Evolutionary conservation across 2,888 invertebrate species (phyloP), one percentile per base, ranked within the genome.

Genomic region (Lasioglossum marginatum): DNA sequence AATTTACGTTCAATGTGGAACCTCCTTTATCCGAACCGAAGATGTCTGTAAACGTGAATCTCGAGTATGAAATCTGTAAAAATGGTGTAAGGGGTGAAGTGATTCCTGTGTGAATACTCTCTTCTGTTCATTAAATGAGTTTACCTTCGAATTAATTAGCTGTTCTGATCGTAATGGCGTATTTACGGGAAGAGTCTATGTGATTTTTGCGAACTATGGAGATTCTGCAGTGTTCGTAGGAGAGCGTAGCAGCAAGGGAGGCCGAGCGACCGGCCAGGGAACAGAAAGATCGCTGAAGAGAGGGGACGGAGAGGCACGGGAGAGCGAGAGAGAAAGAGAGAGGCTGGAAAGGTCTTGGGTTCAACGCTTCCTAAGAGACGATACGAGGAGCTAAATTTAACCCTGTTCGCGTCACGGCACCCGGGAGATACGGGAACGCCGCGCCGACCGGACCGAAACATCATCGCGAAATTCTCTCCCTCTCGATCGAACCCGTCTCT

Each of bases 321-420:
- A 87, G 87, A 90, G 87, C 82, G 57, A 57, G 57, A 23, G 57
- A 48, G 48, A 77, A 83, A 79, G 81, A 77, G 85, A 79, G 81
- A 82, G 82, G 86, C 86, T 57, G 83, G 81, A 87, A 89, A 91
- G 88, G 85, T 86, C 89, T 83, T 79, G 92, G 89, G 92, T 92
- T 92, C 92, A 92, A 92, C 91, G 92, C 87, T 92, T 92, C 86
- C 91, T 88, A 80, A 88, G 88, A 89, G 91, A 91, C 90, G 90
- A 86, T 87, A 85, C 27, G 79, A 77, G 86, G 90, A 85, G 91
- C 92, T 93, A 93, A 93, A 93, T 92, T 93, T 93, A 93, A 92
- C 91, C 87, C 82, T 82, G 83, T 87, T 82, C 86, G 86, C 87
- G 86, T 79, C 88, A 83, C 83, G 87, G 72, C 80, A 86, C 81